Base-by-base conservation (phyloP, 2,888 invertebrate species). In the Caenorhabditis drosophilae region DNA sequence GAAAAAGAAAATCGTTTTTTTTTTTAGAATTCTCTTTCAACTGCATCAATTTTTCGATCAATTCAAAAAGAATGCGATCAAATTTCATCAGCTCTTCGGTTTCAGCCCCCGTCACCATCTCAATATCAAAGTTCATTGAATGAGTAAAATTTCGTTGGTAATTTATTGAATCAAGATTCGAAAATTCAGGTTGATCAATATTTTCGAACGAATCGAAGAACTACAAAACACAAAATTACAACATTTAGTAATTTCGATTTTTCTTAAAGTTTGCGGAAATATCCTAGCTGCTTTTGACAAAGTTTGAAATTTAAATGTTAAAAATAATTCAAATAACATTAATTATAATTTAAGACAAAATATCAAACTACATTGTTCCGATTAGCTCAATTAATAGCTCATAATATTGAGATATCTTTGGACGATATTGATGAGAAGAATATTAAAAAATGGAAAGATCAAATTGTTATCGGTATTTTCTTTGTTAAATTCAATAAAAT, bases 121-220 rank as follows among this genome's bases (percentile, higher is more conserved):
- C 59, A 66, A 35, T 59, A 59, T 49, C 59, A 59, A 22, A 59
- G 27, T 44, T 55, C 59, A 15, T 27, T 66, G 22, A 66, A 48
- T 18, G 64, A 66, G 59, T 66, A 41, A n/a, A 48, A 22, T 34
- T 58, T 48, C n/a, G 31, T 20, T 35, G 16, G 27, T 9, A 42
- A 20, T n/a, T n/a, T n/a, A 15, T 38, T 27, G 15, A 31, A 22
- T 42, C 2, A 22, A 11, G 20, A 25, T 15, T 23, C 23, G 7
- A 23, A 15, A 3, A 22, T 40, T 26, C 52, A 62, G 55, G 45
- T 36, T 59, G 38, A 40, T 52, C 25, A 50, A 50, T 18, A 25
- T 64, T 7, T 51, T 40, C 34, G 58, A 64, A 9, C 41, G 52
- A 12, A 34, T 44, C 11, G 51, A 60, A 45, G 64, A 66, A 25